Evolutionary conservation across 2,113 vertebrate species (phyloP).

Genomic region (Cebidichthys violaceus): DNA sequence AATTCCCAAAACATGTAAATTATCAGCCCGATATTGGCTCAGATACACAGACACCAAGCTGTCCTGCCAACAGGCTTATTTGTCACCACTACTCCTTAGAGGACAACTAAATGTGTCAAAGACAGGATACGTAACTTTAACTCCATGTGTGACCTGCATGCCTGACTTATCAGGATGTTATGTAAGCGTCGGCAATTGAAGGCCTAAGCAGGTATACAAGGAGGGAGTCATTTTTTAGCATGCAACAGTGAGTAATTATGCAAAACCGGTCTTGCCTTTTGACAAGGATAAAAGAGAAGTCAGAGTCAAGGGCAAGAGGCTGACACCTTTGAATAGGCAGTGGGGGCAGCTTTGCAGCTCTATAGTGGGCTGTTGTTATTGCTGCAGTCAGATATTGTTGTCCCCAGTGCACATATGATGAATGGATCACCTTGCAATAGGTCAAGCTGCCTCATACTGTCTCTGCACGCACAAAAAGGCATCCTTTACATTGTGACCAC

Average conservation of each 20-base stretch:
- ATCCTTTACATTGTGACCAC: constrained; percentile 27
- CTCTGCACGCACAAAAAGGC: constrained; percentile 43
- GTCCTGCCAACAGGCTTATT: constrained; percentile 18
- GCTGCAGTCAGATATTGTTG: constrained; percentile 68
- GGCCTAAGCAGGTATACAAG: constrained; percentile 1
- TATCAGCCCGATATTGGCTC: background rate
- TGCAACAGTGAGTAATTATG: constrained; percentile 65
- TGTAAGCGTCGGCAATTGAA: constrained; percentile 50
- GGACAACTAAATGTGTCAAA: constrained; percentile 22
- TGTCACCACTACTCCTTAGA: constrained; percentile 1
- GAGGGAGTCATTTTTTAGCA: constrained; percentile 44
- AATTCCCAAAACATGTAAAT: constrained; percentile 16
- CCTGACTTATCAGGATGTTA: constrained; percentile 66
- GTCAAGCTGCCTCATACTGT: constrained; percentile 52
- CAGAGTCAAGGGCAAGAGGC: constrained; percentile 71
- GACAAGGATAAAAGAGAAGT: constrained; percentile 65
- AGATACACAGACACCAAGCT: background rate
- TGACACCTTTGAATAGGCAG: constrained; percentile 50
- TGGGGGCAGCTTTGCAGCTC: constrained; percentile 42
- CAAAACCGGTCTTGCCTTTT: constrained; percentile 43
- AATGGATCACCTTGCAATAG: constrained; percentile 80
- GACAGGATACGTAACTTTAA: constrained; percentile 35
- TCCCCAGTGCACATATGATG: constrained; percentile 65
- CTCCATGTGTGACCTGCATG: constrained; percentile 44
- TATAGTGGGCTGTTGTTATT: constrained; percentile 49